A percentile compares a stretch with the other conserved stretches of the same genome.
These are phyloP conservation scores for Trachemys scripta DNA, from an alignment of 2,113 vertebrate species.

Conservation along the genomic window DNA sequence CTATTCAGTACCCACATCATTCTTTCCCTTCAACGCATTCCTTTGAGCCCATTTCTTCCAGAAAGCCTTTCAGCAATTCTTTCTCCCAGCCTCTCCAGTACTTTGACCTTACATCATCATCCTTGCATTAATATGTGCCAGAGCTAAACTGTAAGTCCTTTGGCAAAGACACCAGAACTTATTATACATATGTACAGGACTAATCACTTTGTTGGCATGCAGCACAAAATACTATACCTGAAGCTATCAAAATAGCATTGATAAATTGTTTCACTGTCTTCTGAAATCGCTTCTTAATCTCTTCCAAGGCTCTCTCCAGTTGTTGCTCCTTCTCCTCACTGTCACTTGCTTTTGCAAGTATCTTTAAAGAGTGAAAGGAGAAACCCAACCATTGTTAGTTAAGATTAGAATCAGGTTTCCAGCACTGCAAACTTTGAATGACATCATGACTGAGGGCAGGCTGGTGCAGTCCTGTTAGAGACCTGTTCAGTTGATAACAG, in stretches of 20 bases:
- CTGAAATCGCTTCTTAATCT: slow-evolving; percentile 68
- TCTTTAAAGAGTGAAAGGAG: not conserved
- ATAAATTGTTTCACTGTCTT: slow-evolving; percentile 63
- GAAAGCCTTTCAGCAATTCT: not conserved
- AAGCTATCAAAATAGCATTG: slow-evolving; percentile 61
- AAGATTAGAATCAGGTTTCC: not conserved
- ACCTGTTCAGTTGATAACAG: not conserved
- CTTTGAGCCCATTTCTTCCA: not conserved
- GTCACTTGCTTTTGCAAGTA: not conserved
- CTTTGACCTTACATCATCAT: not conserved
- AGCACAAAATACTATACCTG: slow-evolving; percentile 51
- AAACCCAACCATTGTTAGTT: not conserved
- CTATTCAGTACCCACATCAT: not conserved
- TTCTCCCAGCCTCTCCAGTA: not conserved
- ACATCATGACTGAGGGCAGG: not conserved
- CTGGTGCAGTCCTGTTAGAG: not conserved
- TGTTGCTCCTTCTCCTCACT: not conserved
- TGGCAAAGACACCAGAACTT: not conserved
- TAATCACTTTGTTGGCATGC: not conserved
- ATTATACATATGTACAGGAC: not conserved
- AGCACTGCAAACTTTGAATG: not conserved
- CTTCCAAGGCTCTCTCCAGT: slow-evolving; percentile 35
- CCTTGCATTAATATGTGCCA: not conserved
- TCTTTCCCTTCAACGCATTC: not conserved
- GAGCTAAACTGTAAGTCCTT: not conserved